Evolutionary conservation across 2,797 vertebrate genomes (phyloP).

Genomic region (Calcarius lapponicus): DNA sequence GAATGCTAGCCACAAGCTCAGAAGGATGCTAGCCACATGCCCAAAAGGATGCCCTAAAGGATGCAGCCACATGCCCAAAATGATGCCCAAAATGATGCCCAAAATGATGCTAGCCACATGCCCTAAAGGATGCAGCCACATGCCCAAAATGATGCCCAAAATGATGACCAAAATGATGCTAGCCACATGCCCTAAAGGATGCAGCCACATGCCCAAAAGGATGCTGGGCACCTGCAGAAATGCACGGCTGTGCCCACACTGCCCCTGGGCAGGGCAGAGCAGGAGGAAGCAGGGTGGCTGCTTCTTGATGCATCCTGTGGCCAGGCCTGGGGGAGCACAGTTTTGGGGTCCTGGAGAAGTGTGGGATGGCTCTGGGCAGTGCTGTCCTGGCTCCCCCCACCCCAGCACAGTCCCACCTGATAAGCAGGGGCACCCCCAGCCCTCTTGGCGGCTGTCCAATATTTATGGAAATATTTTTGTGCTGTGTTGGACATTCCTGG

Average conservation of each 20-base stretch:
- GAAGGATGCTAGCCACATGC: neutral
- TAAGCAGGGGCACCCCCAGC: neutral
- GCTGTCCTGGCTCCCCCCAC: neutral
- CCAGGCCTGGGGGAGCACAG: neutral
- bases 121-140: neutral
- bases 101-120: neutral
- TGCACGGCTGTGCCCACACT: neutral
- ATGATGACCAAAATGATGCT: too few relatives aligned
- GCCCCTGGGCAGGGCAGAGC: fast-evolving
- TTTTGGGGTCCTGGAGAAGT: neutral
- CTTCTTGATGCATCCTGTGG: neutral
- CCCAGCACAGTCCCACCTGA: neutral
- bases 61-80: neutral
- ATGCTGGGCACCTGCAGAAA: neutral
- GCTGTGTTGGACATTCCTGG: neutral
- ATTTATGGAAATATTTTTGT: neutral
- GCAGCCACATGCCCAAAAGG: too few relatives aligned
- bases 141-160: neutral
- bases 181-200: neutral
- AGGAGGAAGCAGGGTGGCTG: neutral
- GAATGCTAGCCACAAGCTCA: neutral
- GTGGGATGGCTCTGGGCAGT: neutral
- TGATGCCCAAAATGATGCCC: neutral
- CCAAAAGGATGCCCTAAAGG: neutral
- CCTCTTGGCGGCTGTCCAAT: neutral